Base-by-base conservation (phyloP, 64 coral and sea anemone species). In the Montipora cactus region DNA sequence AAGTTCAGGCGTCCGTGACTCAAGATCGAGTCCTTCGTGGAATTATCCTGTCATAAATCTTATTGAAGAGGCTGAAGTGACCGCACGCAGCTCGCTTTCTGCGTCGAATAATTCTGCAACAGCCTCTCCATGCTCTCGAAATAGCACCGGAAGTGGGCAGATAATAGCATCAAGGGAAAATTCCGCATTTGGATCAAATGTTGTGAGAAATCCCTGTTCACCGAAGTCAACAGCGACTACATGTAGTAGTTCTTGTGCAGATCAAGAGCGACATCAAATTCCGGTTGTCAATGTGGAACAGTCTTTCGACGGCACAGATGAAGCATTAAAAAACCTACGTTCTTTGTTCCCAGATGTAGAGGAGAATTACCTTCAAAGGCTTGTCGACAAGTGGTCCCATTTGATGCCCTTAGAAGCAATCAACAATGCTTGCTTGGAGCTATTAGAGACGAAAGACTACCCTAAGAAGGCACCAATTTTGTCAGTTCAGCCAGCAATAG, bases 261-360 rank as follows among this genome's bases (percentile, higher is more conserved):
- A 46, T 8, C 14, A 49, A 62, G 61, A 72, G 4, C 44, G 7
- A 46, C 13, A 55, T 16, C 80, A 55, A 51, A 4, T 20, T 12
- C 28, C 4, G 6, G 47, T 19, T 49, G 8, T 3, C 3, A 2
- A 55, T 67, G 16, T 23, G 5, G 46, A 59, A 48, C 4, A 57
- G 49, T 9, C 22, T 13, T 11, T 75, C 47, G 88, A 84, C 14
- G 23, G 28, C 16, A 50, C 22, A 46, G 37, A 86, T 12, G 81
- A 70, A 4, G 82, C 82, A 0, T 49, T 86, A 28, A n/a, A 86
- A 72, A 86, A 86, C 64, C 66, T 86, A n/a, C 7, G 13, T 8
- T 70, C 64, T 86, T 53, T 95, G 12, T 98, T 98, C 80, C 93
- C 92, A 16, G 89, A 98, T 84, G 89, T 92, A 47, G 87, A 95